These are phyloP conservation scores for Medauroidea extradentata DNA, from an alignment of 1,140 invertebrate species.

Conservation along the genomic window DNA sequence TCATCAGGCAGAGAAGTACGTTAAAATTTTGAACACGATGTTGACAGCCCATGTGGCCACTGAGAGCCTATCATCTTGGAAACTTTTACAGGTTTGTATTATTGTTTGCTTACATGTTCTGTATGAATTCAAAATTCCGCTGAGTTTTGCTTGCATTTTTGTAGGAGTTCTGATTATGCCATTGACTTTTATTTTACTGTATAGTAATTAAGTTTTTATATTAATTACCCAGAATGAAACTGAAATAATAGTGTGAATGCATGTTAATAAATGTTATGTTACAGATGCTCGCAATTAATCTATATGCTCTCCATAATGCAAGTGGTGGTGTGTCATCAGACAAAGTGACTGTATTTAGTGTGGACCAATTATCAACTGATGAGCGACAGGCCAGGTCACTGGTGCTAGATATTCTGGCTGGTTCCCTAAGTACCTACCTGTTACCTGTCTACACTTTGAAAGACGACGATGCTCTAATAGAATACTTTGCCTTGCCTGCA, in stretches of 20 bases:
- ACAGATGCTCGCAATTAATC: slow-evolving; percentile 70
- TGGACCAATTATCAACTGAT: slow-evolving; percentile 46
- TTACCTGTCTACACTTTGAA: slow-evolving; percentile 64
- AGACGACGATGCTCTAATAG: slow-evolving; percentile 51
- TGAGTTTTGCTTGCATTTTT: too few species aligned
- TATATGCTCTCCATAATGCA: slow-evolving; percentile 64
- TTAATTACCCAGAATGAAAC: too few species aligned
- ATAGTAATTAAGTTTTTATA: too few species aligned
- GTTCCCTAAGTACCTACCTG: slow-evolving; percentile 63
- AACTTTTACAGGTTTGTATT: slow-evolving; percentile 54
- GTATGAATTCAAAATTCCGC: too few species aligned
- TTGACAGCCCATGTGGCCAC: slow-evolving; percentile 70
- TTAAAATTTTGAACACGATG: slow-evolving; percentile 59
- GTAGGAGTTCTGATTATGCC: too few species aligned
- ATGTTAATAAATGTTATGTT: slow-evolving; percentile 21
- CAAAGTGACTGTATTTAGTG: slow-evolving; percentile 10
- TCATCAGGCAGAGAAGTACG: slow-evolving; percentile 51
- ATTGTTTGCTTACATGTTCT: too few species aligned
- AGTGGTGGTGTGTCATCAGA: slow-evolving; percentile 37
- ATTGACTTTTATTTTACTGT: too few species aligned
- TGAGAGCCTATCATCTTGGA: slow-evolving; percentile 67
- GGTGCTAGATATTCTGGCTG: slow-evolving; percentile 60
- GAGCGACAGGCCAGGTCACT: slow-evolving; percentile 53
- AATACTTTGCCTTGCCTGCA: slow-evolving; percentile 66
- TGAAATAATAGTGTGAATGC: too few species aligned